phyloP scores from a whole-genome alignment of 2,113 vertebrate genomes.

The Turdus rufiventris region DNA sequence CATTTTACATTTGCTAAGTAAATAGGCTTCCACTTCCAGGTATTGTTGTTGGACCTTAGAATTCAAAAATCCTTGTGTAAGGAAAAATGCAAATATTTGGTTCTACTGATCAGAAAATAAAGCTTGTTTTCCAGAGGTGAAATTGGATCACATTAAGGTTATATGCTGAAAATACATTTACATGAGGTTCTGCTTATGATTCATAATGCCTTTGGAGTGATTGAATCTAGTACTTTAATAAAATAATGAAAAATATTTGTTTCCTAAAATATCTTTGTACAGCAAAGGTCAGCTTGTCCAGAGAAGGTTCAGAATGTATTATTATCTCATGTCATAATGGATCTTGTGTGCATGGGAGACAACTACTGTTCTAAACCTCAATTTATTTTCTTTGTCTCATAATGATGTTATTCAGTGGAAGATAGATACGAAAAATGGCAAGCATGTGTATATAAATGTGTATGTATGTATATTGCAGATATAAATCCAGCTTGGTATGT shows the following conservation, averaged over 20 bases:
- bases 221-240: not conserved
- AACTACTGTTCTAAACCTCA: not conserved
- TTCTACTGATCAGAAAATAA: not conserved
- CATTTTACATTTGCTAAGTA: not conserved
- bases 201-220: not conserved
- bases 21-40: not conserved
- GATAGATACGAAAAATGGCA: not conserved
- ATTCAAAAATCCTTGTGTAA: not conserved
- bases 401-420: not conserved
- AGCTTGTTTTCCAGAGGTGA: not conserved
- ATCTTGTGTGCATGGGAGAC: not conserved
- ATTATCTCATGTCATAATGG: not conserved
- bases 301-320: not conserved
- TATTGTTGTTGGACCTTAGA: not conserved
- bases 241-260: not conserved
- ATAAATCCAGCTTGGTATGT: not conserved
- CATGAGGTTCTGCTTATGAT: not conserved
- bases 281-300: not conserved
- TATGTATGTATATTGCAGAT: not conserved
- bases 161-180: not conserved
- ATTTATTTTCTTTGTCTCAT: not conserved
- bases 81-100: not conserved
- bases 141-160: not conserved
- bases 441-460: not conserved
- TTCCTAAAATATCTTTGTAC: not conserved